Evolutionary conservation across 2,888 invertebrate genomes (phyloP), one percentile per base, ranked within the genome.

Genomic region (Seira ritae): DNA sequence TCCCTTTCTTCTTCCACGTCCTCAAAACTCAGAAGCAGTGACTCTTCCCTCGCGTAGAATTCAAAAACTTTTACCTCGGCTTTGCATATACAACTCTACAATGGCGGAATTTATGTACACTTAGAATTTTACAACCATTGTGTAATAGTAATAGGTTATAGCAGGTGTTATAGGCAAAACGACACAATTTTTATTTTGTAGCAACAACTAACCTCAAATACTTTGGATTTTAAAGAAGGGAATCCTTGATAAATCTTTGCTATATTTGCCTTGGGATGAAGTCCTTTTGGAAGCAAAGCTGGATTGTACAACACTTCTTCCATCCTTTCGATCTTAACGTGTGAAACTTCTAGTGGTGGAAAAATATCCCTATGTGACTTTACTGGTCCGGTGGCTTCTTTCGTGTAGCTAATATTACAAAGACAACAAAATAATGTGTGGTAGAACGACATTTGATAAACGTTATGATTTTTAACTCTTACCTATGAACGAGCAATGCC

Each of bases 1-100:
- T 92, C 90, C 78, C 92, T 91, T 90, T 92, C 65, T 90, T 91
- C 79, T 37, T 77, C 67, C 3, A 72, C 67, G 0, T 86, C 86
- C 2, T 88, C 86, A 4, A 92, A 91, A 70, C 92, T 91, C 10
- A 98, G 90, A 65, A 98, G 94, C 94, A 97, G 94, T 90, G 94
- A 98, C 80, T 96, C 95, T 84, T 94, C 94, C 76, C 95, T 93
- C 22, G 96, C 96, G 22, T 94, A 93, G 90, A 94, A 94, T 89
- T 98, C 96, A 91, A 99, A 99, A 1, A 99, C 97, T 91, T 94
- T 95, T 4, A 98, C 96, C 88, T 93, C 94, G 17, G 93, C 93
- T 89, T 93, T 93, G 88, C 93, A 93, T 80, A 97, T 89, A 31
- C 90, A 90, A 42, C 93, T 93, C 96, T 96, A 91, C 17, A 90